Evolutionary conservation across 2,113 vertebrate species (phyloP).

Genomic region (Scomber japonicus): DNA sequence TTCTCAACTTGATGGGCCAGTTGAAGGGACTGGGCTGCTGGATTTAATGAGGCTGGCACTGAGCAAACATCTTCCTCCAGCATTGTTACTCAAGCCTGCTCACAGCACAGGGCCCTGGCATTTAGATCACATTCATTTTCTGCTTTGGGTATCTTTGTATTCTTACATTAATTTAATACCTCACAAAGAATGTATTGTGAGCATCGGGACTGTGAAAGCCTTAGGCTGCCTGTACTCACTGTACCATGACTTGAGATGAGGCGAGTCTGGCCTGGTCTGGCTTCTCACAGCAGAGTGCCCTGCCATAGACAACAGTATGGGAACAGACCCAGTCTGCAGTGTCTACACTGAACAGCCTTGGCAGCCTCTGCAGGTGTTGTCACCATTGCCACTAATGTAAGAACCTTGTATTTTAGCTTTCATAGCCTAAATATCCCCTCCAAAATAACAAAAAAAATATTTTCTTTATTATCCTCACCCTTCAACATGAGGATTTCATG

Average conservation of each 20-base stretch:
- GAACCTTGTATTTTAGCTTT: slow-evolving; percentile 35
- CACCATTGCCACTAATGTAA: slow-evolving; percentile 48
- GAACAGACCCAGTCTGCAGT: slow-evolving; percentile 52
- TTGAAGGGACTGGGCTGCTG: slow-evolving; percentile 65
- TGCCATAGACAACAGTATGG: slow-evolving; percentile 49
- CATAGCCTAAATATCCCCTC: slow-evolving; percentile 28
- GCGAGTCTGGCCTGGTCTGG: slow-evolving; percentile 56
- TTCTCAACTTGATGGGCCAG: slow-evolving; percentile 71
- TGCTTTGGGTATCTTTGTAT: slow-evolving; percentile 71
- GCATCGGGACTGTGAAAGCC: slow-evolving; percentile 64
- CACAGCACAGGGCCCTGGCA: slow-evolving; percentile 69
- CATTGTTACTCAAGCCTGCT: slow-evolving; percentile 59
- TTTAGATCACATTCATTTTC: slow-evolving; percentile 81
- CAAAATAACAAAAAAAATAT: slow-evolving; percentile 12
- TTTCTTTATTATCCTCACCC: slow-evolving; percentile 22
- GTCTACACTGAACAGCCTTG: slow-evolving; percentile 51
- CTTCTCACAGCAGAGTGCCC: slow-evolving; percentile 60
- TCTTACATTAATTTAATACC: slow-evolving; percentile 82
- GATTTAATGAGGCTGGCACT: slow-evolving; percentile 82
- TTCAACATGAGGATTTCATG: slow-evolving; percentile 34
- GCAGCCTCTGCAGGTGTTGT: slow-evolving; percentile 62
- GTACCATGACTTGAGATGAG: slow-evolving; percentile 66
- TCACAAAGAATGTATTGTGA: slow-evolving; percentile 80
- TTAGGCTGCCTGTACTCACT: slow-evolving; percentile 63
- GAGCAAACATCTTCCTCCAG: slow-evolving; percentile 80